Base-by-base conservation (phyloP, 2,797 vertebrate species). In the Sibirionetta formosa region DNA sequence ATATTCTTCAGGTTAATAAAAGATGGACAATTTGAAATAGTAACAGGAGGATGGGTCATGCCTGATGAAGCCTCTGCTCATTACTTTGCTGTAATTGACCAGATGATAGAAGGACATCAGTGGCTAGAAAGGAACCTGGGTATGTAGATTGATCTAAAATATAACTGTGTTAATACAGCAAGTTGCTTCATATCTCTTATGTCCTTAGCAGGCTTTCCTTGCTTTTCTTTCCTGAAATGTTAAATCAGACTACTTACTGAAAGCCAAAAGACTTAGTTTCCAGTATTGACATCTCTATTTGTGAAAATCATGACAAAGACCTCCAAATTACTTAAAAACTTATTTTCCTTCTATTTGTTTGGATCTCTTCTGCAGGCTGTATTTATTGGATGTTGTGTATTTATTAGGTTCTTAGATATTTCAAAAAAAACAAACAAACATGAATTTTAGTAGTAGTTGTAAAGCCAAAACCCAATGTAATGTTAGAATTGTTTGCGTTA, bases 21-120 rank as follows among this genome's bases (percentile, higher is more conserved):
- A 98, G 98, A 94, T 36, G 98, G 98, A 53, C 99, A 99, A 75
- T 94, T 99, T 95, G 99, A 99, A 98, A 98, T 99, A 77, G 99
- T 99, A 87, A 99, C 99, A 2, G 99, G 99, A 48, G 99, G 99
- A 79, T 99, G 99, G 99, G 99, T 99, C 78, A 99, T 99, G 99
- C 82, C 99, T 9, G 99, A 99, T 87, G 99, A 99, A 97, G 99
- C 99, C 6, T 99, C 98, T 95, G 0, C 99, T n/a, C 99, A 99
- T 96, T 99, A 99, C 97, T 99, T 98, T 93, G 97, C 98, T 57
- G 1, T 99, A 96, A 97, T 99, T 97, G 99, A 99, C 93, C 99
- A 99, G 93, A 82, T 99, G 54, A 97, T 99, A 86, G 99, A 99
- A 97, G 99, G 99, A 77, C 99, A 99, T 95, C 99, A 99, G 86